Evolutionary conservation across 2,888 invertebrate genomes (phyloP).

Genomic region (Marronus borbonicus): DNA sequence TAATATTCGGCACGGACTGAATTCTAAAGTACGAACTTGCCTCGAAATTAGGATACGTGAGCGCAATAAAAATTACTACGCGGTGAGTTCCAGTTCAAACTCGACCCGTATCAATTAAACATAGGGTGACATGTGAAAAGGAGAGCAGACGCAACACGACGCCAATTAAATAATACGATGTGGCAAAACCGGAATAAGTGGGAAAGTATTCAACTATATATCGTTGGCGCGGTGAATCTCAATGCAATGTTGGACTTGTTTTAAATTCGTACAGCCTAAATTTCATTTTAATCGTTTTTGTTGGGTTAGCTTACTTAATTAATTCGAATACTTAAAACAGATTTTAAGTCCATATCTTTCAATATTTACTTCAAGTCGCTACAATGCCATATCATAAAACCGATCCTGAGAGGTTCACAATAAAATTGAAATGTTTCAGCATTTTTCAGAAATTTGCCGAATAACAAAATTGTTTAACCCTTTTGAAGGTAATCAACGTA

Average conservation of each 20-base stretch:
- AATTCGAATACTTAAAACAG: too few relatives aligned
- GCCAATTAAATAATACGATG: conserved; percentile 25
- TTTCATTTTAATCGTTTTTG: background rate
- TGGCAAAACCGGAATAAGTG: conserved; percentile 22
- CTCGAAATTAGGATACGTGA: conserved; percentile 40
- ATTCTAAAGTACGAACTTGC: conserved; percentile 30
- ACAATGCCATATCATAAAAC: too few relatives aligned
- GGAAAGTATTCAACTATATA: conserved; percentile 8
- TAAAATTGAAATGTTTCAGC: too few relatives aligned
- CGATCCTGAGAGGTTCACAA: too few relatives aligned
- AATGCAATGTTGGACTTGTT: background rate
- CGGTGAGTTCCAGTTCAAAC: background rate
- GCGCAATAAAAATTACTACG: conserved; percentile 5
- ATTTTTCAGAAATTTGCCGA: too few relatives aligned
- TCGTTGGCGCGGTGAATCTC: conserved; percentile 13
- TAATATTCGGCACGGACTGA: conserved; percentile 23
- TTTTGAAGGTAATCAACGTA: too few relatives aligned
- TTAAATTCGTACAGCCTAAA: background rate
- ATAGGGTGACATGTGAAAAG: background rate
- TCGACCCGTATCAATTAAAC: conserved; percentile 29
- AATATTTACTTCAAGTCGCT: too few relatives aligned
- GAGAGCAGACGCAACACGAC: background rate
- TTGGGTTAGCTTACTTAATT: too few relatives aligned
- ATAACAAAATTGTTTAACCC: too few relatives aligned
- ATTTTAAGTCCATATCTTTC: too few relatives aligned